Evolutionary conservation across 2,888 invertebrate species (phyloP).

Genomic region (Drosophila yooni): DNA sequence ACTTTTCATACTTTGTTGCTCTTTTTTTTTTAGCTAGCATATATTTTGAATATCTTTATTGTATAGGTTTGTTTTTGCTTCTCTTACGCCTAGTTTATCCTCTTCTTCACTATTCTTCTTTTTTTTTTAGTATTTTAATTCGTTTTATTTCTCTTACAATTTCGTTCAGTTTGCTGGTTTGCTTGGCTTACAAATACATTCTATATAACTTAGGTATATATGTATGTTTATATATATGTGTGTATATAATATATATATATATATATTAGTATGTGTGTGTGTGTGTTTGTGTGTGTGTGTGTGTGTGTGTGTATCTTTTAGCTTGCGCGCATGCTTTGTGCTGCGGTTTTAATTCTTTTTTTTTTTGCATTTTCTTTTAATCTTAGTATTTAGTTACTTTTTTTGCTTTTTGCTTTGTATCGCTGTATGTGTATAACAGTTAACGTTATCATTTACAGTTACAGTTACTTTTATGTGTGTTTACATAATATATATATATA

Average conservation of each 20-base stretch:
- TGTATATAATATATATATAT: slow-evolving; percentile 34
- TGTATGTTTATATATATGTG: slow-evolving; percentile 21
- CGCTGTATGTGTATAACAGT: slow-evolving; percentile 60
- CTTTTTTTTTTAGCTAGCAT: slow-evolving; percentile 57
- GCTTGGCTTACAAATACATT: slow-evolving; percentile 63
- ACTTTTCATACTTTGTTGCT: slow-evolving; percentile 37
- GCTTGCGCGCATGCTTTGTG: slow-evolving; percentile 67
- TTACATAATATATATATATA: slow-evolving; percentile 19
- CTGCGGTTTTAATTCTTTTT: slow-evolving; percentile 43
- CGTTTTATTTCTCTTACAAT: slow-evolving; percentile 56
- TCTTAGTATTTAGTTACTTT: slow-evolving; percentile 38
- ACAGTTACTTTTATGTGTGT: slow-evolving; percentile 55
- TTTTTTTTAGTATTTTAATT: slow-evolving; percentile 23
- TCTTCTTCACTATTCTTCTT: slow-evolving; percentile 10
- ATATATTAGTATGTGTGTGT: slow-evolving; percentile 49
- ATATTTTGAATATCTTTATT: slow-evolving; percentile 80
- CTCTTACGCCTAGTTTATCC: slow-evolving; percentile 31
- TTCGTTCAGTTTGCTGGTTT: slow-evolving; percentile 66
- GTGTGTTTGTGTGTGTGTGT: slow-evolving; percentile 36
- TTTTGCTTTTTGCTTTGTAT: slow-evolving; percentile 53
- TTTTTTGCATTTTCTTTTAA: slow-evolving; percentile 15
- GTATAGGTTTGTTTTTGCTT: slow-evolving; percentile 57
- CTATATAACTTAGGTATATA: slow-evolving; percentile 48
- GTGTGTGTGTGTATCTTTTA: slow-evolving; percentile 52
- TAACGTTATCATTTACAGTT: slow-evolving; percentile 58